phyloP scores from a whole-genome alignment of 2,797 vertebrate genomes.

The Gallinago nigripennis region DNA sequence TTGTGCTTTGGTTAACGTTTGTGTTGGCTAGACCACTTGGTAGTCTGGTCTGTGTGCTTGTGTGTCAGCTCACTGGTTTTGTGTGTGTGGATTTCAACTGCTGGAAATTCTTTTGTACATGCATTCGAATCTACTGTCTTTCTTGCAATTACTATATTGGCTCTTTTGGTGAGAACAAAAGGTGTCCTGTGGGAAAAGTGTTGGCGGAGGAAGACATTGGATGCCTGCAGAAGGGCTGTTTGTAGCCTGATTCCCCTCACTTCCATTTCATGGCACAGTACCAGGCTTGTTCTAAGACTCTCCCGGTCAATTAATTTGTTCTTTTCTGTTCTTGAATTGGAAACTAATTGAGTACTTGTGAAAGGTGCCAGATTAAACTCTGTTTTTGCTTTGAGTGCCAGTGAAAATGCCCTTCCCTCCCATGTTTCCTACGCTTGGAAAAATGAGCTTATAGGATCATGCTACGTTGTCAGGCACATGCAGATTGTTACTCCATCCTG shows the following conservation, averaged over 20 bases:
- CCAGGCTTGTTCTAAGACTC: slow-evolving; percentile 12
- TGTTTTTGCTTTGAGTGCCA: neutral
- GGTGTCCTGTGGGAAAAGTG: neutral
- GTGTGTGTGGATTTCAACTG: neutral
- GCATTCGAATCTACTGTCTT: neutral
- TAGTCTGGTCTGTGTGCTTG: fast-evolving
- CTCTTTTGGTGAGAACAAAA: neutral
- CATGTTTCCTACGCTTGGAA: neutral
- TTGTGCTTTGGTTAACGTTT: neutral
- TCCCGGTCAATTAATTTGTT: slow-evolving; percentile 53
- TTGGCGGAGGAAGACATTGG: slow-evolving; percentile 12
- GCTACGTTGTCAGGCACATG: neutral
- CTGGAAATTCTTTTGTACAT: neutral
- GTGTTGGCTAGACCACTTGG: neutral
- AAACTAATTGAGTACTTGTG: slow-evolving; percentile 28
- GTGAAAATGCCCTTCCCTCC: neutral
- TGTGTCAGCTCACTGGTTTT: neutral
- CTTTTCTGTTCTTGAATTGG: slow-evolving; percentile 24
- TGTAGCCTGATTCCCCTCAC: neutral
- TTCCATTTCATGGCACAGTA: slow-evolving; percentile 34
- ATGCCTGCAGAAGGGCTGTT: neutral
- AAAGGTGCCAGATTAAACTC: slow-evolving; percentile 9
- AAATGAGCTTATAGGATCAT: neutral
- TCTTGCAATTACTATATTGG: neutral
- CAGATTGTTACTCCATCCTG: neutral